Percentiles rank a stretch among this genome's conserved stretches.
Evolutionary conservation across 2,797 vertebrate genomes (phyloP).

Genomic region (Enteromius argenteus): DNA sequence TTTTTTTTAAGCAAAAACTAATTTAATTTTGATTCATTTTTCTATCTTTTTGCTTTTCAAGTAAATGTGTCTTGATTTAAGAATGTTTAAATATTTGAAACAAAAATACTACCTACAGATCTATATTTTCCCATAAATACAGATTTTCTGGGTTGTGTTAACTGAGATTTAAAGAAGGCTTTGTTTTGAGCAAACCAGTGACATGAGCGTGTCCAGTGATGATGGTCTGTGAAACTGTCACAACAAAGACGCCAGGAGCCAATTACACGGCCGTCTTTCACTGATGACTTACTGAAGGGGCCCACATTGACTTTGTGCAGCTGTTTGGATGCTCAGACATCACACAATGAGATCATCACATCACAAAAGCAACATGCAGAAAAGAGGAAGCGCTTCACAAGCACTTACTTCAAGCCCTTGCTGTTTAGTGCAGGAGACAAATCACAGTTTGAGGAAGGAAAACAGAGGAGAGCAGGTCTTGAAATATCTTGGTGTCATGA

Average conservation of each 20-base stretch:
- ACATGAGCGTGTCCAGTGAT: not conserved
- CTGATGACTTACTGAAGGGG: not conserved
- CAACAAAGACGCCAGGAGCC: conserved; percentile 12
- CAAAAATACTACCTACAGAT: not conserved
- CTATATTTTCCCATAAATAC: not conserved
- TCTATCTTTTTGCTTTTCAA: too few species aligned
- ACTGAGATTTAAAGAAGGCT: not conserved
- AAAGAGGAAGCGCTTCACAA: conserved; percentile 52
- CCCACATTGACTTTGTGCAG: not conserved
- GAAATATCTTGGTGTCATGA: conserved; percentile 11
- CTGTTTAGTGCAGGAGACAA: conserved; percentile 85
- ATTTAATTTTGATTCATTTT: not conserved
- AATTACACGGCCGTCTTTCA: conserved; percentile 9
- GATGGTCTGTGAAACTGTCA: conserved; percentile 34
- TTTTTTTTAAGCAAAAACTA: not conserved
- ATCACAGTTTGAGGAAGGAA: conserved; percentile 64
- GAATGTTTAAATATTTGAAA: not conserved
- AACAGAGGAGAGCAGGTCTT: conserved; percentile 63
- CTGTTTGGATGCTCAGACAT: conserved; percentile 49
- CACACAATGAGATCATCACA: conserved; percentile 35
- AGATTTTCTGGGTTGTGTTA: not conserved
- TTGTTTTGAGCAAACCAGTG: not conserved
- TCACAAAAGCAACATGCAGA: conserved; percentile 64
- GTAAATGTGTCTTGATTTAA: not conserved
- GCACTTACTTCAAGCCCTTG: conserved; percentile 99